Conservation (phyloP, 64 coral and sea anemone species). For the Actinia equina region DNA sequence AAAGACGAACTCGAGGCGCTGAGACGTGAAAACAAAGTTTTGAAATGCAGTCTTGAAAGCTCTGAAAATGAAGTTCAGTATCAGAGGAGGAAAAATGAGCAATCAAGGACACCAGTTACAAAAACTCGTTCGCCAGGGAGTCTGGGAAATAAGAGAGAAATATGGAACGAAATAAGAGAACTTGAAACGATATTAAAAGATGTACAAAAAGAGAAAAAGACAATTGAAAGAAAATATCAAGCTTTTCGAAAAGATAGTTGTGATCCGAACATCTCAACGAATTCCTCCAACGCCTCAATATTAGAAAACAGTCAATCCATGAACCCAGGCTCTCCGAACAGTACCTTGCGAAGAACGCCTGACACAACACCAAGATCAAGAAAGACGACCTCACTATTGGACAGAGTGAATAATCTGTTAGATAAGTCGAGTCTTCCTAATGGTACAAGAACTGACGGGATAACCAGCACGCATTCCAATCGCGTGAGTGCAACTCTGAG, state of each 20-base stretch:
- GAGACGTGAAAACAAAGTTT: slow-evolving; percentile 59
- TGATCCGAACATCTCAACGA: slow-evolving; percentile 37
- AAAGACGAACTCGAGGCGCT: slow-evolving; percentile 81
- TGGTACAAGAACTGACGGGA: not conserved
- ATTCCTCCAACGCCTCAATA: slow-evolving; percentile 44
- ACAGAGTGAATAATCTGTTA: slow-evolving; percentile 22
- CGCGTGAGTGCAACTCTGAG: not conserved
- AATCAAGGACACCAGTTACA: not conserved
- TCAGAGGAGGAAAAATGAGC: slow-evolving; percentile 56
- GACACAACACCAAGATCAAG: not conserved
- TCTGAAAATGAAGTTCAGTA: slow-evolving; percentile 72
- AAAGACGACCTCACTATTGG: slow-evolving; percentile 13
- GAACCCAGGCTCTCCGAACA: not conserved
- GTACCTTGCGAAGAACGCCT: not conserved
- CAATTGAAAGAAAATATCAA: slow-evolving; percentile 85
- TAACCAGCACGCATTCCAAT: not conserved
- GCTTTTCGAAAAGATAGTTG: slow-evolving; percentile 65
- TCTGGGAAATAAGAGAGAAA: slow-evolving; percentile 71
- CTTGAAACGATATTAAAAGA: slow-evolving; percentile 85
- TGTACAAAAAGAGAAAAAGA: slow-evolving; percentile 83
- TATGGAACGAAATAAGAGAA: slow-evolving; percentile 88
- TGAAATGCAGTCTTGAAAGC: slow-evolving; percentile 77
- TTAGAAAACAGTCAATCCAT: slow-evolving; percentile 5
- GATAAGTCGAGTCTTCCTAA: slow-evolving; percentile 13
- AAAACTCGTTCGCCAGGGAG: not conserved